These are phyloP conservation scores for Acrocephalus kingi DNA, from an alignment of 2,113 vertebrate species.

Conservation along the genomic window DNA sequence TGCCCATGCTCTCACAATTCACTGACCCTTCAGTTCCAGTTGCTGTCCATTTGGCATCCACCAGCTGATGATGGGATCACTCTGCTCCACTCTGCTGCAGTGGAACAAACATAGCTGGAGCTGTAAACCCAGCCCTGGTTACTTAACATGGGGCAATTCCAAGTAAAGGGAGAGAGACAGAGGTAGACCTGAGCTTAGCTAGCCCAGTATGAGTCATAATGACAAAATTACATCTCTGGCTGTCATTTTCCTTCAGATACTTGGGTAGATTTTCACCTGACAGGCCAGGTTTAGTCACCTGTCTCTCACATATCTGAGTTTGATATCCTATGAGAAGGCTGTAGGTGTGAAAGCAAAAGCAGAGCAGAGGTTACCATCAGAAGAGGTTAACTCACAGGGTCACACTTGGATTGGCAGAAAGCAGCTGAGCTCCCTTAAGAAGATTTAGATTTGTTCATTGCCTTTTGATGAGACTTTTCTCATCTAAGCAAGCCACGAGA, in stretches of 20 bases:
- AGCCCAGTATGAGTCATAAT: not conserved
- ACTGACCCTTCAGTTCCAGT: not conserved
- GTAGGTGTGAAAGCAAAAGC: conserved; percentile 12
- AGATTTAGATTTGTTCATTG: not conserved
- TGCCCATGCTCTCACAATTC: not conserved
- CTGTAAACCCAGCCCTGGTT: not conserved
- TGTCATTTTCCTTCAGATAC: not conserved
- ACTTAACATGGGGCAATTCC: not conserved
- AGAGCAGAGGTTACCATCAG: not conserved
- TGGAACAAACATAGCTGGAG: not conserved
- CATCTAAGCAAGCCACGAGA: not conserved
- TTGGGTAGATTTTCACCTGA: not conserved
- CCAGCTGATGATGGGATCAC: not conserved
- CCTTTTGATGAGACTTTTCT: not conserved
- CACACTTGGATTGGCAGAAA: not conserved
- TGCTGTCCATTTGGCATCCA: not conserved
- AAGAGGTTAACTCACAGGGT: not conserved
- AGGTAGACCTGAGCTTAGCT: not conserved
- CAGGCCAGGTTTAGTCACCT: conserved; percentile 22
- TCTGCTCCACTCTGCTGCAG: not conserved
- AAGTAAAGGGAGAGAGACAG: not conserved
- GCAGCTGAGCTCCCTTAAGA: not conserved
- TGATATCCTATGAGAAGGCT: not conserved
- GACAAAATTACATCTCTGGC: not conserved
- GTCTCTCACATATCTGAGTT: not conserved